A percentile compares a stretch with the other conserved stretches of the same genome.
These are phyloP conservation scores for Fulica atra DNA, from an alignment of 2,113 vertebrate genomes.

Conservation along the genomic window DNA sequence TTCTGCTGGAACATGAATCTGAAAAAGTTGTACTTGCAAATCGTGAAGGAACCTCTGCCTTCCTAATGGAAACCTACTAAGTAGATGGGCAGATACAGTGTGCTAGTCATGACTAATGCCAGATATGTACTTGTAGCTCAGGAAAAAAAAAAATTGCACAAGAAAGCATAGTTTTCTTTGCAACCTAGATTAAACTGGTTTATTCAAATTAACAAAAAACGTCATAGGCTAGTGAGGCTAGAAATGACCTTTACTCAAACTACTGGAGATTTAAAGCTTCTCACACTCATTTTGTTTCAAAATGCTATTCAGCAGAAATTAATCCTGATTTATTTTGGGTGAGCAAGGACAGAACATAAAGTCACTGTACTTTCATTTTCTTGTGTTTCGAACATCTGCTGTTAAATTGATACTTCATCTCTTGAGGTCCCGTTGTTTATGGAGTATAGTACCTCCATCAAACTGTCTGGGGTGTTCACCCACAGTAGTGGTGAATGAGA, in stretches of 20 bases:
- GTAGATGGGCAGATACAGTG: neutral
- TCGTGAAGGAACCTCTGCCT: neutral
- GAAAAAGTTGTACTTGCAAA: neutral
- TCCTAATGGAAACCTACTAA: neutral
- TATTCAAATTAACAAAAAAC: neutral
- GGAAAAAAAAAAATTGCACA: neutral
- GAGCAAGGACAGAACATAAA: neutral
- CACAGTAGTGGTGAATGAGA: neutral
- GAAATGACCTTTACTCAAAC: neutral
- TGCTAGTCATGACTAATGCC: neutral
- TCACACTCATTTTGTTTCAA: neutral
- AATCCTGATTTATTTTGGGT: neutral
- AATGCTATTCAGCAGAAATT: neutral
- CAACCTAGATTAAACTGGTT: neutral
- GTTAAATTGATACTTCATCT: neutral
- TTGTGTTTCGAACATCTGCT: neutral
- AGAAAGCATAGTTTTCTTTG: neutral
- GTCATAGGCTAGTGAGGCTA: neutral
- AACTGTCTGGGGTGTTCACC: neutral
- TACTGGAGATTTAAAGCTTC: neutral
- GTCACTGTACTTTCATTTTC: neutral
- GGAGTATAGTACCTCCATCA: neutral
- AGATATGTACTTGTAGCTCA: neutral
- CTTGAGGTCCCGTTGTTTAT: neutral
- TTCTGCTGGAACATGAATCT: neutral